Percentiles rank a stretch among this genome's conserved stretches.
Conservation (phyloP, 2,888 invertebrate genomes). For the Clunio marinus region DNA sequence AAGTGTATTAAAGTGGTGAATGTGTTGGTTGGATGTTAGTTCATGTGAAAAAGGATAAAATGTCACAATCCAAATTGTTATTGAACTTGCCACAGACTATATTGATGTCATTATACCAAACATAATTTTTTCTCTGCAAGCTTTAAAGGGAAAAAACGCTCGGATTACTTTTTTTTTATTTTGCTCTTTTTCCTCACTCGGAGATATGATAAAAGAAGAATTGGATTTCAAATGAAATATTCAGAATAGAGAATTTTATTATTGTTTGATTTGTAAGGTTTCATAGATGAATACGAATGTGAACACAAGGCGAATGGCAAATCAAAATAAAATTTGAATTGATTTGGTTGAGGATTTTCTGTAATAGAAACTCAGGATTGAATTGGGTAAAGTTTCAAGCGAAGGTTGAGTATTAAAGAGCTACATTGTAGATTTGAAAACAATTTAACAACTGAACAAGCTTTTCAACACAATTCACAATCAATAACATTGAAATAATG, state of each 20-base stretch:
- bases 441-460: too few species aligned
- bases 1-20: too few species aligned
- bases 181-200: neutral
- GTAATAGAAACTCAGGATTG: too few species aligned
- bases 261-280: slow-evolving; percentile 3
- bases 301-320: neutral
- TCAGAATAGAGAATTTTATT: neutral
- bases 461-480: too few species aligned
- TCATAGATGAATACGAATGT: neutral
- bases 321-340: slow-evolving; percentile 6
- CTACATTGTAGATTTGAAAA: too few species aligned
- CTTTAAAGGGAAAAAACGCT: neutral
- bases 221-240: slow-evolving; percentile 6
- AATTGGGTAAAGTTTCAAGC: too few species aligned
- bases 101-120: neutral
- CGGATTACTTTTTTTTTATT: neutral
- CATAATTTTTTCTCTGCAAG: neutral
- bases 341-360: neutral
- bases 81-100: slow-evolving; percentile 10
- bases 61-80: neutral
- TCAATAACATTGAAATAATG: too few species aligned
- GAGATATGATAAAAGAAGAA: neutral
- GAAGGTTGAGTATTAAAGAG: too few species aligned
- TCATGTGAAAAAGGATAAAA: neutral
- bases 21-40: too few species aligned